Conservation (phyloP, 1,140 invertebrate genomes). For the Rhynchophorus ferrugineus region DNA sequence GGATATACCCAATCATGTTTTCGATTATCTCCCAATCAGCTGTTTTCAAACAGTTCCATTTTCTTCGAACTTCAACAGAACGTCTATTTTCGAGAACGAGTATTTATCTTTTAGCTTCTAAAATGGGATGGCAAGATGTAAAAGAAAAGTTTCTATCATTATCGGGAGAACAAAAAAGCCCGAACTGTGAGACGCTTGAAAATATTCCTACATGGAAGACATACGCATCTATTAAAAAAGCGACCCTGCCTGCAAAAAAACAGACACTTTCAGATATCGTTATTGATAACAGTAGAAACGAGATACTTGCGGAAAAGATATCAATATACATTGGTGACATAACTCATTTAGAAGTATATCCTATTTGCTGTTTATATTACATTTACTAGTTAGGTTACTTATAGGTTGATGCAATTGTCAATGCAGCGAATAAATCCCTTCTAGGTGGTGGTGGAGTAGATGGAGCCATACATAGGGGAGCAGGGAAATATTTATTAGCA, state of each 20-base stretch:
- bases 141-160: conserved; percentile 50
- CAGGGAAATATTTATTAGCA: conserved; percentile 55
- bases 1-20: too few relatives aligned
- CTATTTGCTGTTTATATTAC: too few relatives aligned
- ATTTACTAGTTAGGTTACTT: too few relatives aligned
- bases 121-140: conserved; percentile 37
- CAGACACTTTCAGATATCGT: conserved; percentile 37
- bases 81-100: too few relatives aligned
- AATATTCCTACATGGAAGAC: conserved; percentile 55
- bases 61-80: background rate
- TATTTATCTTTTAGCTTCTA: too few relatives aligned
- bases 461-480: conserved; percentile 75
- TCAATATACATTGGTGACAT: conserved; percentile 75
- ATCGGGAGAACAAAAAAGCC: conserved; percentile 48
- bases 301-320: conserved; percentile 51
- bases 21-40: too few relatives aligned
- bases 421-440: conserved; percentile 78
- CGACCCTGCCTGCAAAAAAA: conserved; percentile 37
- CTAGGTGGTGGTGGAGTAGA: conserved; percentile 83
- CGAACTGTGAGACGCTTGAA: conserved; percentile 45
- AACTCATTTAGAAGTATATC: conserved; percentile 64
- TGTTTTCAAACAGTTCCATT: background rate
- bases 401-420: conserved; percentile 81
- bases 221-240: conserved; percentile 45
- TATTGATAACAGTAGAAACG: conserved; percentile 42